A percentile compares a stretch with the other conserved stretches of the same genome.
These are phyloP conservation scores for Hycleus phaleratus DNA, from an alignment of 1,140 invertebrate genomes.

Conservation along the genomic window DNA sequence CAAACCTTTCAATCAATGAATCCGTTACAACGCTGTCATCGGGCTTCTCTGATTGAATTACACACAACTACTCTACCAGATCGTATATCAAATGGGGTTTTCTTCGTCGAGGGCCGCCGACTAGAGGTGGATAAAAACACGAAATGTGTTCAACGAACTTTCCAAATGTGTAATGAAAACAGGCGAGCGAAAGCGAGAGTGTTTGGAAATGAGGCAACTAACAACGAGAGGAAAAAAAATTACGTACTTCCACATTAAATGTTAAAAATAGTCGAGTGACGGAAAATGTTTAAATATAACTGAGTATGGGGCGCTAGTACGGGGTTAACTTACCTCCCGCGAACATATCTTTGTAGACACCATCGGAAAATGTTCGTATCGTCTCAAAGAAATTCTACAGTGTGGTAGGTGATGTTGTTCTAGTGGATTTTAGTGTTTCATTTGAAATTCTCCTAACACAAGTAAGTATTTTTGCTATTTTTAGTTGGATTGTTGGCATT, in stretches of 20 bases:
- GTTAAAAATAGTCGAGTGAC: slow-evolving; percentile 33
- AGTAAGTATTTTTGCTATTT: not conserved
- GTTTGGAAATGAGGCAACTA: no score
- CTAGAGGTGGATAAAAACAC: no score
- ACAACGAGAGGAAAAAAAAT: slow-evolving; percentile 25
- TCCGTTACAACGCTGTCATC: no score
- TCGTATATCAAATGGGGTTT: no score
- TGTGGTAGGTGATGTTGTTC: not conserved
- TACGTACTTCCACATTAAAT: slow-evolving; percentile 26
- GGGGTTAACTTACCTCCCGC: slow-evolving; percentile 23
- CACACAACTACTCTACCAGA: no score
- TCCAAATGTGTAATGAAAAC: not conserved
- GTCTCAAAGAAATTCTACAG: not conserved
- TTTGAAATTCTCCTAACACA: not conserved
- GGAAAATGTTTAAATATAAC: slow-evolving; percentile 30
- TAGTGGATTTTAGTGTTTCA: not conserved
- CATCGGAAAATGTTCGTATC: no score
- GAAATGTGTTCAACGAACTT: not conserved
- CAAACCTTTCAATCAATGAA: no score
- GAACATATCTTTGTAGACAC: slow-evolving; percentile 4
- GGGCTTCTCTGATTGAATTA: no score
- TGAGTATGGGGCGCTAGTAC: slow-evolving; percentile 21
- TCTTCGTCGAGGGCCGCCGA: no score
- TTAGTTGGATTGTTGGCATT: not conserved
- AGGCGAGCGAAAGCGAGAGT: not conserved